phyloP scores from a whole-genome alignment of 30 jellyfish, hydroid and myxozoan species.

The Aurelia aurita region DNA sequence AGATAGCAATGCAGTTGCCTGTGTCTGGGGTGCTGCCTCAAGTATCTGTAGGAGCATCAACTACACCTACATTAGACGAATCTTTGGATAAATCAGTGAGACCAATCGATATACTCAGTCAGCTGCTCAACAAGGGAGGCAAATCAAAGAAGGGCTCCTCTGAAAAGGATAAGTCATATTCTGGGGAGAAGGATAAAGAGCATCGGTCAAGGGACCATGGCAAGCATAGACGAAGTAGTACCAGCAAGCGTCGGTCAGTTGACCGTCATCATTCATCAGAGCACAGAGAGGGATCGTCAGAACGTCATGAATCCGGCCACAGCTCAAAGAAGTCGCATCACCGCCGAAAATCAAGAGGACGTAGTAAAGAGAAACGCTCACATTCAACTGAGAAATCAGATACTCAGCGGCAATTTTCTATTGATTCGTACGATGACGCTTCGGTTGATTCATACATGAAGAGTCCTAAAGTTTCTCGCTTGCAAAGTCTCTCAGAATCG shows the following conservation, averaged over 20 bases:
- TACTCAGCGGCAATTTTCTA: constrained; percentile 12
- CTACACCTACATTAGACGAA: constrained; percentile 77
- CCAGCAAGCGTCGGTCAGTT: constrained; percentile 32
- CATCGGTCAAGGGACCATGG: constrained; percentile 33
- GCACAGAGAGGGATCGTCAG: constrained; percentile 19
- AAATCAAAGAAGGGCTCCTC: constrained; percentile 33
- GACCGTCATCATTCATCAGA: constrained; percentile 59
- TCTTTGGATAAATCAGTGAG: constrained; percentile 26
- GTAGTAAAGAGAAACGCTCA: constrained; percentile 47
- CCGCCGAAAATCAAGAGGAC: constrained; percentile 50
- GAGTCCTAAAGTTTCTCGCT: constrained; percentile 44
- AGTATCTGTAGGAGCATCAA: constrained; percentile 19
- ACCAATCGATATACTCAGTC: constrained; percentile 65
- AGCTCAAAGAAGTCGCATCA: constrained; percentile 44
- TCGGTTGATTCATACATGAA: constrained; percentile 40
- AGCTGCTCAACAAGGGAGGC: constrained; percentile 42
- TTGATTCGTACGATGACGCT: constrained; percentile 28
- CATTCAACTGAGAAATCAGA: constrained; percentile 18
- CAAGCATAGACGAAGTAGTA: constrained; percentile 38
- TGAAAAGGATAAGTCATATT: constrained; percentile 32
- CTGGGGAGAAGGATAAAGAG: constrained; percentile 26
- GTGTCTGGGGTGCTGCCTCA: constrained; percentile 15
- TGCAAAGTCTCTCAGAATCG: constrained; percentile 31
- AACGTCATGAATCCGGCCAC: constrained; percentile 34
- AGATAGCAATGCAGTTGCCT: constrained; percentile 31